These are phyloP conservation scores for Eptesicus fuscus DNA, from an alignment of 2,113 vertebrate genomes.

Conservation along the genomic window DNA sequence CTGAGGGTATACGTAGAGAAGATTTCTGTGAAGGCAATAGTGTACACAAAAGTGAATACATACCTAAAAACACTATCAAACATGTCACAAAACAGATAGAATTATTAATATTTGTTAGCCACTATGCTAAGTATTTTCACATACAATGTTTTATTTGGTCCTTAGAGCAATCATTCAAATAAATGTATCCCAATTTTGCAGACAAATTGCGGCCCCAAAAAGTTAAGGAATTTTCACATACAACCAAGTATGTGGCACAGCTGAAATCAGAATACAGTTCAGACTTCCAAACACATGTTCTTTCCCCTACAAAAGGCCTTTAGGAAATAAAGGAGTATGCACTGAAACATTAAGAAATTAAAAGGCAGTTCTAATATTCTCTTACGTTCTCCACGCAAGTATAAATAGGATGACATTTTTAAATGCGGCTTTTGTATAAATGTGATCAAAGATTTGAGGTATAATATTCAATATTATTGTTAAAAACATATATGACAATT, in stretches of 20 bases:
- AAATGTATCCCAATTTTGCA: not conserved
- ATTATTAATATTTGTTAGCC: not conserved
- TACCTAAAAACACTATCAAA: constrained; percentile 46
- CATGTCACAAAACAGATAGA: not conserved
- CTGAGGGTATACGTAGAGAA: constrained; percentile 96
- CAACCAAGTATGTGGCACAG: not conserved
- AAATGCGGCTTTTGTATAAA: not conserved
- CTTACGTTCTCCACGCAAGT: constrained; percentile 11
- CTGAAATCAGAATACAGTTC: not conserved
- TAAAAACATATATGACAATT: not conserved
- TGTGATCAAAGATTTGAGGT: not conserved
- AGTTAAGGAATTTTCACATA: not conserved
- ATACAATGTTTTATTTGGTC: not conserved
- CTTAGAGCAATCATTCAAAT: constrained; percentile 16
- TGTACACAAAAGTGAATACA: constrained; percentile 41
- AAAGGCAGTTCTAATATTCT: not conserved
- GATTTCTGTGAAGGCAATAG: constrained; percentile 87
- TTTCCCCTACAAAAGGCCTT: not conserved
- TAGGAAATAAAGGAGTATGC: constrained; percentile 19
- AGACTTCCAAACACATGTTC: not conserved
- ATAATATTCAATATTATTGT: not conserved
- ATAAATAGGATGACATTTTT: not conserved
- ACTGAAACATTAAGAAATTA: constrained; percentile 13
- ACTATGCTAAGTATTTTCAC: not conserved
- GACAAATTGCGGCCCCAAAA: not conserved